A percentile compares a stretch with the other conserved stretches of the same genome.
These are phyloP conservation scores for Chironomus striatipennis DNA, from an alignment of 1,140 invertebrate species.

Conservation along the genomic window DNA sequence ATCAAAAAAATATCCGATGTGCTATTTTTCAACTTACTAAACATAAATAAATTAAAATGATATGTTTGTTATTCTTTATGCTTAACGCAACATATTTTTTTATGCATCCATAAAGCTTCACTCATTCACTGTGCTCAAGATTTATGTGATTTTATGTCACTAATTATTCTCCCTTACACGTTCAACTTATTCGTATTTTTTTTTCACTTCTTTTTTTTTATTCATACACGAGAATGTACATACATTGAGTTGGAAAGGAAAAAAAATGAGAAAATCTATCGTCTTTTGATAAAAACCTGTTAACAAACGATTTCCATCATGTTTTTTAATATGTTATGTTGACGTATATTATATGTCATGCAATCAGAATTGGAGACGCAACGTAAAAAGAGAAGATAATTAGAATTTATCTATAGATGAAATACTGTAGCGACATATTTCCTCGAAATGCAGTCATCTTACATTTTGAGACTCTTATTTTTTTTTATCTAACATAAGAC, in stretches of 20 bases:
- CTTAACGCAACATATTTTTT: background rate
- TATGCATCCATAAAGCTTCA: background rate
- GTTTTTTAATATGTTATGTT: background rate
- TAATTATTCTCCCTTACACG: slow-evolving; percentile 1
- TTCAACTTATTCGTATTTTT: background rate
- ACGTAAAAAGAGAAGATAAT: background rate
- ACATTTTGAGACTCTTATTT: background rate
- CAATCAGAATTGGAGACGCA: background rate
- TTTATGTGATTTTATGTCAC: slow-evolving; percentile 22
- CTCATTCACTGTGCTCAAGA: background rate
- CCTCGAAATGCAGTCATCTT: background rate
- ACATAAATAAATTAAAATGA: background rate
- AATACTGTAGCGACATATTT: slow-evolving; percentile 4
- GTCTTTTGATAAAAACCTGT: background rate
- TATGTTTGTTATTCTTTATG: background rate
- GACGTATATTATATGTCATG: background rate
- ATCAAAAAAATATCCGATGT: background rate
- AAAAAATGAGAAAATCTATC: background rate
- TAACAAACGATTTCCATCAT: slow-evolving; percentile 18
- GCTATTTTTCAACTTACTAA: background rate
- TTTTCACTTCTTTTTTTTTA: background rate
- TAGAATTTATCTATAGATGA: slow-evolving; percentile 22
- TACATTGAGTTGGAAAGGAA: too few relatives aligned
- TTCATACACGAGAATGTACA: background rate
- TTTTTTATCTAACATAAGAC: slow-evolving; percentile 1